Conservation (phyloP, 2,888 invertebrate genomes). For the Synanthedon formicaeformis region DNA sequence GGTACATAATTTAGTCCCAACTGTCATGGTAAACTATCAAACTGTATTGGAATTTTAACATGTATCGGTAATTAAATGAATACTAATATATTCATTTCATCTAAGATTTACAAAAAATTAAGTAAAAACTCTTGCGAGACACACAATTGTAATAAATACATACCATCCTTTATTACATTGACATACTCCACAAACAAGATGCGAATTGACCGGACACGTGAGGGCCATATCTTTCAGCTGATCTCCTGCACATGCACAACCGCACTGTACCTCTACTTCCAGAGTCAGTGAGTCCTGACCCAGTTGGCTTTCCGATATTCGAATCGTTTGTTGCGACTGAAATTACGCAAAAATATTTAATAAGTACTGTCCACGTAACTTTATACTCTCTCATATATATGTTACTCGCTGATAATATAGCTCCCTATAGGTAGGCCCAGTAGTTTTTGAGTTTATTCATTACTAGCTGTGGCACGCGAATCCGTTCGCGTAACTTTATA, state of each 20-base stretch:
- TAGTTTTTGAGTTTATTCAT: too few species aligned
- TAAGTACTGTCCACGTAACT: too few species aligned
- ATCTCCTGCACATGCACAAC: slow-evolving; percentile 73
- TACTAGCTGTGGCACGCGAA: too few species aligned
- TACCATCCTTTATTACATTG: slow-evolving; percentile 74
- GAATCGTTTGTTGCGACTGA: slow-evolving; percentile 58
- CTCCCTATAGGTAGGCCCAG: too few species aligned
- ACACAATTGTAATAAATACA: slow-evolving; percentile 7
- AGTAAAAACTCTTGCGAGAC: background rate
- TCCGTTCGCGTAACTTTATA: too few species aligned
- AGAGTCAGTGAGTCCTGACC: slow-evolving; percentile 77
- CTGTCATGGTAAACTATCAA: too few species aligned
- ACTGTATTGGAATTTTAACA: too few species aligned
- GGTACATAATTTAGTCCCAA: too few species aligned
- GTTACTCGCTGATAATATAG: too few species aligned
- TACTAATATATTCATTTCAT: slow-evolving; percentile 1
- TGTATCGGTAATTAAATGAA: slow-evolving; percentile 3
- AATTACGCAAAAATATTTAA: slow-evolving; percentile 6
- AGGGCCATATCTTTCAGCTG: slow-evolving; percentile 28
- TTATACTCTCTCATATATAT: too few species aligned
- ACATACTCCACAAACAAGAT: slow-evolving; percentile 75
- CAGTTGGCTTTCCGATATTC: slow-evolving; percentile 82
- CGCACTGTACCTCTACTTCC: slow-evolving; percentile 79
- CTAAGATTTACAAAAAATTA: slow-evolving; percentile 2
- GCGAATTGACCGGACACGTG: slow-evolving; percentile 63